Evolutionary conservation across 1,140 invertebrate genomes (phyloP).

Genomic region (Drosophila watanabei): DNA sequence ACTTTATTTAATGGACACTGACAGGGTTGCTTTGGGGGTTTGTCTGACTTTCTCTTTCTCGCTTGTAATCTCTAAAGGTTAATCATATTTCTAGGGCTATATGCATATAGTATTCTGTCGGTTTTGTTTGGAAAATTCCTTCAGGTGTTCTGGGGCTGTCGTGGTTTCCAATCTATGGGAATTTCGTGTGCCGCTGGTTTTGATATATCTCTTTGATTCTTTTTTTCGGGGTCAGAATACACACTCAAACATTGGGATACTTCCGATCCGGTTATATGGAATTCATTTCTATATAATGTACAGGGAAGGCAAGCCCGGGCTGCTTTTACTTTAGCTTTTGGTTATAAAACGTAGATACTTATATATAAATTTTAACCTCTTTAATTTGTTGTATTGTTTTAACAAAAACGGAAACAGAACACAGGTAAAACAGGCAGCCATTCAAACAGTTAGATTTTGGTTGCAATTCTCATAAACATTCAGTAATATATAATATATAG

Average conservation of each 20-base stretch:
- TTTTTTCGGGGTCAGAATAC: constrained; percentile 5
- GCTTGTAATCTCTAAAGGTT: neutral
- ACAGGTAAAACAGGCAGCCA: constrained; percentile 33
- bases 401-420: constrained; percentile 21
- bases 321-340: constrained; percentile 8
- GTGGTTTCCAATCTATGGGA: constrained; percentile 1
- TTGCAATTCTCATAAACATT: constrained; percentile 59
- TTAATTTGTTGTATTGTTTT: neutral
- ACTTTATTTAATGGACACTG: constrained; percentile 1
- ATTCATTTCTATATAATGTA: constrained; percentile 18
- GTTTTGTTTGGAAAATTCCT: constrained; percentile 2
- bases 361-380: constrained; percentile 4
- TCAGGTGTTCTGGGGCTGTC: constrained; percentile 13
- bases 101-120: neutral
- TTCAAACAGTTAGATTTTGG: constrained; percentile 57
- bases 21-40: neutral
- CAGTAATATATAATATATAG: constrained; percentile 48
- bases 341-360: constrained; percentile 35
- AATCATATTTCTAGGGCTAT: constrained; percentile 3
- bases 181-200: constrained; percentile 8
- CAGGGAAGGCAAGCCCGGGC: constrained; percentile 18
- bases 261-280: constrained; percentile 15
- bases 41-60: neutral
- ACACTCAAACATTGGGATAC: constrained; percentile 33
- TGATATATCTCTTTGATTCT: neutral